Base-by-base conservation (phyloP, 2,113 vertebrate genomes). In the Phaethon lepturus region DNA sequence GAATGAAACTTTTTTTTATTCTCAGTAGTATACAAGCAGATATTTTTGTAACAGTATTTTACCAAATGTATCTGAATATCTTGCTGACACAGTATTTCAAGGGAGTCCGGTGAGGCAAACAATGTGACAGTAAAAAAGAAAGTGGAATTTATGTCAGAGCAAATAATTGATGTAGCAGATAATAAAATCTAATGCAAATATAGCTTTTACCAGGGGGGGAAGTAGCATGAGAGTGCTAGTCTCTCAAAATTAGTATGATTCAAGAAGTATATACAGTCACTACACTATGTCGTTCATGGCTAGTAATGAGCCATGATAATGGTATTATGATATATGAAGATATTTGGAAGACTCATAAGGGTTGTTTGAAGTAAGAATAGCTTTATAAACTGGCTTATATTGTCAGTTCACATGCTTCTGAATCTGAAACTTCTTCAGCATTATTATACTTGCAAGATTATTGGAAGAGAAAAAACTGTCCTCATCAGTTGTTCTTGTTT, bases 401-500 rank as follows among this genome's bases (percentile, higher is more conserved):
- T 82, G 72, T 86, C 59, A 81, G 63, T 7, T 88, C 55, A 94
- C 92, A 87, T 59, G 49, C 47, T 85, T 91, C 78, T 82, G 63
- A 95, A 53, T 71, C 25, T 50, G 31, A 89, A 93, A 87, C 45
- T 63, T 90, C 78, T 75, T 78, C 42, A 67, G 67, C 58, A 69
- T 72, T 84, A 45, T 95, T 68, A 28, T 66, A 62, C 62, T 93
- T 52, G 71, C 20, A 69, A 92, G 71, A 78, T 66, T 80, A 71
- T 35, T 86, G 60, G 60, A 62, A 79, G 47, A 95, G 55, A 79
- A 89, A 17, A 97, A 77, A 67, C 58, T 18, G 5, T 56, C 74
- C 81, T 96, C 92, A 95, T 98, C 94, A 97, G 82, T 83, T 94
- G 33, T 78, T 91, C 82, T 96, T 97, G 83, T 97, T 95, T 86